Conservation (phyloP, 2,888 invertebrate species). For the Lasioglossum marginatum region DNA sequence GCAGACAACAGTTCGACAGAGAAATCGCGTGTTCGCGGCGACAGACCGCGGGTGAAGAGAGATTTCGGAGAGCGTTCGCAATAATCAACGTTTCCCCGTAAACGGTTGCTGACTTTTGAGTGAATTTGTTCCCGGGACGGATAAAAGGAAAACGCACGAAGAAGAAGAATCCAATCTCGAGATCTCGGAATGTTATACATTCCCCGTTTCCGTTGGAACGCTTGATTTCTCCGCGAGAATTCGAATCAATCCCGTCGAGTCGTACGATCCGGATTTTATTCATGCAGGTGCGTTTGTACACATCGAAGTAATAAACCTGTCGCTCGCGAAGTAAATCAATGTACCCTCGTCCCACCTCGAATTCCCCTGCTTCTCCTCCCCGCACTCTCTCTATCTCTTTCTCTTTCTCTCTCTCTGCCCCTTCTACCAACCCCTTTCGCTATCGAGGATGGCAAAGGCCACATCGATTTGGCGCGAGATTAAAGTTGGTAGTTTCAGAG, state of each 20-base stretch:
- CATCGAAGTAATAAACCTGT: conserved; percentile 72
- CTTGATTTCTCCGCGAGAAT: conserved; percentile 68
- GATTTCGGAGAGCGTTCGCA: conserved; percentile 34
- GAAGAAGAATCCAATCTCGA: conserved; percentile 68
- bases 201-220: conserved; percentile 64
- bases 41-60: not conserved
- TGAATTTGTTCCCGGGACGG: conserved; percentile 55
- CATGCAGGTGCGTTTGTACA: conserved; percentile 72
- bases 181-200: conserved; percentile 68
- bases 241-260: conserved; percentile 67
- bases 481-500: conserved; percentile 70
- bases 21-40: not conserved
- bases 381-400: not conserved
- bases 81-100: conserved; percentile 41
- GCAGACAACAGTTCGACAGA: not conserved
- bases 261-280: conserved; percentile 69
- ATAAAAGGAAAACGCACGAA: conserved; percentile 60
- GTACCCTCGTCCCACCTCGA: conserved; percentile 51
- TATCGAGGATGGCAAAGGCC: conserved; percentile 60
- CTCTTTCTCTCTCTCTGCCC: not conserved
- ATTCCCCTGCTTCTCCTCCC: not conserved
- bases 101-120: conserved; percentile 49
- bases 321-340: conserved; percentile 71
- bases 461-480: conserved; percentile 71
- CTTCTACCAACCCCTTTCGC: not conserved